A percentile compares a stretch with the other conserved stretches of the same genome.
These are phyloP conservation scores for Lepidurus couesii DNA, from an alignment of 1,140 invertebrate species.

Conservation along the genomic window DNA sequence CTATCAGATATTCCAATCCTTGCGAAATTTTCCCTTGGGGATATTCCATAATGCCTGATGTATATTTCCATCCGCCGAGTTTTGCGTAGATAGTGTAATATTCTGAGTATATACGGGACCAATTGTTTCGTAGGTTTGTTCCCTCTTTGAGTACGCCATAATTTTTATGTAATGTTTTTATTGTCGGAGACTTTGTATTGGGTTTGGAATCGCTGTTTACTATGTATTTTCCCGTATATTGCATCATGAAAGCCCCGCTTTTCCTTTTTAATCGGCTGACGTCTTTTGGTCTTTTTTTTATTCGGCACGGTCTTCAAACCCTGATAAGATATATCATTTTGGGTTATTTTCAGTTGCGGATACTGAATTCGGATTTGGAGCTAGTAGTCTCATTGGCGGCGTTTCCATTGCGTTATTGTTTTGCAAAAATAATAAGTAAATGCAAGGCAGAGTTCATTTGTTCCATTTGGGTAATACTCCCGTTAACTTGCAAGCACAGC, in stretches of 20 bases:
- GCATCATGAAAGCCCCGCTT: neutral
- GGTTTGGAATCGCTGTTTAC: neutral
- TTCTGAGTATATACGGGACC: neutral
- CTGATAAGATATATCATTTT: neutral
- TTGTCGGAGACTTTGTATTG: neutral
- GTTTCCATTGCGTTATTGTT: conserved; percentile 14
- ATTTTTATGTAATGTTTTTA: neutral
- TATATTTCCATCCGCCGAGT: neutral
- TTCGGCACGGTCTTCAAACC: neutral
- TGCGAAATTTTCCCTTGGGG: conserved; percentile 7
- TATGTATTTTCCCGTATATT: neutral
- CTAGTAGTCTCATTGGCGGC: conserved; percentile 6
- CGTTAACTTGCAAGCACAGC: neutral
- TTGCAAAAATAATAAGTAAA: neutral
- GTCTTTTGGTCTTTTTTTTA: too few relatives aligned
- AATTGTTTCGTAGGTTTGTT: neutral
- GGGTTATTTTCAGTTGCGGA: conserved; percentile 11
- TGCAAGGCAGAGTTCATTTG: conserved; percentile 17
- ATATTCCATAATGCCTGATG: neutral
- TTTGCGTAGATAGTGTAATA: neutral
- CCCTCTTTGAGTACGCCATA: conserved; percentile 16
- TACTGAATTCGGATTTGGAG: conserved; percentile 1
- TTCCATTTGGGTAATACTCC: neutral
- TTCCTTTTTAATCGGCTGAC: neutral
- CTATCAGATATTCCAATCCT: neutral